Evolutionary conservation across 2,797 vertebrate species (phyloP), one percentile per base, ranked within the genome.

Genomic region (Pempheris klunzingeri): DNA sequence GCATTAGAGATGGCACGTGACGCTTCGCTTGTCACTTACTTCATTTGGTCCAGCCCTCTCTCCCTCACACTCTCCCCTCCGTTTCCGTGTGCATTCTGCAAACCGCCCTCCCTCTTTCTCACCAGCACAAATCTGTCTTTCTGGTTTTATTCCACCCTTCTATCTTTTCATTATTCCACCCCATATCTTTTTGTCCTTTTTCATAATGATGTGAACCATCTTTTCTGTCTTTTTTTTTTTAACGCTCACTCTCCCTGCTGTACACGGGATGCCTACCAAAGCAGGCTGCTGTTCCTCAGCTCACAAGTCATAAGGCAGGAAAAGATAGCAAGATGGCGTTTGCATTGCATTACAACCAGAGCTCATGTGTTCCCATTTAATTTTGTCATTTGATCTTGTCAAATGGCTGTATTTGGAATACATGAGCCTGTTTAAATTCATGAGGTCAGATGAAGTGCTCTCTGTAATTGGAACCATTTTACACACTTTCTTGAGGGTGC

Each of bases 351-450:
- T 55, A 70, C 78, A 62, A 66, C 43, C 5, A 38, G 50, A 34
- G 65, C 74, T 64, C 15, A 1, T 71, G 69, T 61, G 67, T 76
- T 82, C 66, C 80, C 72, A 83, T 90, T 89, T 74, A 74, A 87
- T 84, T 85, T 87, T 80, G 86, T 84, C 78, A 85, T 93, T 90
- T 85, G 76, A 88, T 86, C 75, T 81, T 74, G 84, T 87, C 67
- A 77, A 78, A 77, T 30, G 54, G 61, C 77, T 81, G 67, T 80
- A 87, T 93, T 90, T 87, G 81, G 77, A 87, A 92, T 90, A 90
- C 84, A 91, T 88, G 90, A 92, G 88, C 80, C 86, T 92, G 85
- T 94, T 92, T 92, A 92, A 92, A 93, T 93, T 92, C 90, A 93
- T 87, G 88, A 90, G 87, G 87, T 90, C 90, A 90, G 72, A 67